Evolutionary conservation across 2,113 vertebrate genomes (phyloP).

Genomic region (Haliaeetus leucogaster): DNA sequence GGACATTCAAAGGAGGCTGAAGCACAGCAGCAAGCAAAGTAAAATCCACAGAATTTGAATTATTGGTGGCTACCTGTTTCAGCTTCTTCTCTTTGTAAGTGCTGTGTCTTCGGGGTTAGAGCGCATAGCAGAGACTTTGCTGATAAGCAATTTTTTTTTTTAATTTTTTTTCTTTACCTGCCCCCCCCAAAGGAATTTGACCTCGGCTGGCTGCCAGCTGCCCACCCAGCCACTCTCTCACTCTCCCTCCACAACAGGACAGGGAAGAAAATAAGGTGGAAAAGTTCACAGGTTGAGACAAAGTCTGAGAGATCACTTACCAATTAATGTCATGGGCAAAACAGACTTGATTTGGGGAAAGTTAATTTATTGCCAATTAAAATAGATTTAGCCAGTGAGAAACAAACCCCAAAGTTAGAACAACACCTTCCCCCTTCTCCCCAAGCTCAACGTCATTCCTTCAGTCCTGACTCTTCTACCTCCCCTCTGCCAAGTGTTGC

Average conservation of each 20-base stretch:
- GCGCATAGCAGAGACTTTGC: not conserved
- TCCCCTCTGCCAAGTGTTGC: accelerated
- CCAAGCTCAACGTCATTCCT: not conserved
- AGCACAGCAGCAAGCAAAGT: not conserved
- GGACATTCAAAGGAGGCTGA: not conserved
- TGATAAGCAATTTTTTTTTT: not conserved
- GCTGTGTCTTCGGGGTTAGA: not conserved
- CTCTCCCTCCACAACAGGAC: not conserved
- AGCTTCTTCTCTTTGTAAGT: not conserved
- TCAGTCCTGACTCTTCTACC: not conserved
- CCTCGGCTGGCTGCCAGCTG: not conserved
- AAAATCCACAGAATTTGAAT: not conserved
- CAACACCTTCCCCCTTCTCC: not conserved
- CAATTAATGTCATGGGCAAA: not conserved
- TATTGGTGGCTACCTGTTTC: not conserved
- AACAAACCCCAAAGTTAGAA: not conserved
- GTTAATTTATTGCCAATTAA: not conserved
- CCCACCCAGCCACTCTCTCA: not conserved
- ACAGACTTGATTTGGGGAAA: not conserved
- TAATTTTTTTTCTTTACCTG: not conserved
- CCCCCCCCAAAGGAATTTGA: not conserved
- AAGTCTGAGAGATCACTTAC: not conserved
- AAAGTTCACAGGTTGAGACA: not conserved
- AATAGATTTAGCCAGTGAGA: not conserved
- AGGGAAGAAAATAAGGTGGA: not conserved